Conservation (phyloP, 2,888 invertebrate genomes). For the Mythimna pallens region DNA sequence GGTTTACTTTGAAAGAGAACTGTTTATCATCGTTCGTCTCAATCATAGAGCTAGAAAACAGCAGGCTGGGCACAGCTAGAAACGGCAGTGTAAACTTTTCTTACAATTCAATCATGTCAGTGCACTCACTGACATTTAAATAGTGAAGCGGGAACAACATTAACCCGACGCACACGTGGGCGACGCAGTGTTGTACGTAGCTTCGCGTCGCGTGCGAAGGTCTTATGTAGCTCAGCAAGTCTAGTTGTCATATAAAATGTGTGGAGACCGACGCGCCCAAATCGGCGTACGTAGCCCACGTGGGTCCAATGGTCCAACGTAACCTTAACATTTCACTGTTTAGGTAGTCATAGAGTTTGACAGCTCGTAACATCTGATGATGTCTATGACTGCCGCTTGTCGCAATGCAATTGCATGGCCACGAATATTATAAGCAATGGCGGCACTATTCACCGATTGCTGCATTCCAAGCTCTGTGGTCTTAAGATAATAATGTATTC, state of each 20-base stretch:
- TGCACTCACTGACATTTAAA: no score
- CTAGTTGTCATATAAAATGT: no score
- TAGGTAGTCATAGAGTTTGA: no score
- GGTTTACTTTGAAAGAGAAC: constrained; percentile 47
- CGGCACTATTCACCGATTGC: background rate
- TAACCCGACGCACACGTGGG: no score
- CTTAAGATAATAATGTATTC: constrained; percentile 26
- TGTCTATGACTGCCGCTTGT: background rate
- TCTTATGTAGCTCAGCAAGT: no score
- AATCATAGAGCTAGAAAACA: background rate
- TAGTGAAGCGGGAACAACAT: no score
- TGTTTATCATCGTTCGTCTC: constrained; percentile 40
- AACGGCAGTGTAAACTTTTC: background rate
- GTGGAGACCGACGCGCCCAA: no score
- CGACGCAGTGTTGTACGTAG: no score
- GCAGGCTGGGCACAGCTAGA: background rate
- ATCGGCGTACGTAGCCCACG: no score
- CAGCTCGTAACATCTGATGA: background rate
- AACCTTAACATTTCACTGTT: no score
- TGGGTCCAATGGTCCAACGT: no score
- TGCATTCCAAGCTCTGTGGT: background rate
- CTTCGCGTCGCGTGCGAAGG: no score
- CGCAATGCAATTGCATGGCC: background rate
- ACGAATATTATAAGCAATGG: background rate
- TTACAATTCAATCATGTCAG: background rate